Conservation (phyloP, 2,113 vertebrate species). For the Eubucco bourcierii region DNA sequence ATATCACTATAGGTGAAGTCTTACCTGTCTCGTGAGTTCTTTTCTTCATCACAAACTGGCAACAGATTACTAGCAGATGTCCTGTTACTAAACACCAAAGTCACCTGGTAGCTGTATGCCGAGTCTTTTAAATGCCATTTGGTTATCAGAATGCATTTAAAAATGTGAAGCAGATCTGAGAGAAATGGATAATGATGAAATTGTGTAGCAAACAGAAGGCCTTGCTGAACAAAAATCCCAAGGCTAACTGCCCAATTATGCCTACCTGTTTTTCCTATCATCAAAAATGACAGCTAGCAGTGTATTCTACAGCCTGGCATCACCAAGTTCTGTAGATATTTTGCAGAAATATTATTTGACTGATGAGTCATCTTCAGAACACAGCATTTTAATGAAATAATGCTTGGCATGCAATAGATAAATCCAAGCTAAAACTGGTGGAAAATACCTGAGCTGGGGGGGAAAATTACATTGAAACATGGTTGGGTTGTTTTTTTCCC, state of each 20-base stretch:
- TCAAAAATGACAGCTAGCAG: neutral
- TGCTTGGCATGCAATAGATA: neutral
- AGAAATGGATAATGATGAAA: neutral
- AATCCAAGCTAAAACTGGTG: neutral
- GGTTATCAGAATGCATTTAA: neutral
- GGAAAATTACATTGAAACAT: neutral
- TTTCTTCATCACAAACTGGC: slow-evolving; percentile 20
- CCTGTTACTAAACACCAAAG: slow-evolving; percentile 11
- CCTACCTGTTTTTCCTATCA: neutral
- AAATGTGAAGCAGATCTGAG: neutral
- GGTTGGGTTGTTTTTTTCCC: neutral
- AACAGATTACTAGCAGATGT: neutral
- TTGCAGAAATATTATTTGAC: neutral
- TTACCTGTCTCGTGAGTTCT: neutral
- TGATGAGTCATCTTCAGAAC: slow-evolving; percentile 19
- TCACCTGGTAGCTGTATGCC: neutral
- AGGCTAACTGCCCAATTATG: neutral
- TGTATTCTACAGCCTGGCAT: neutral
- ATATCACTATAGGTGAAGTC: neutral
- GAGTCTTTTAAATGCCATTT: slow-evolving; percentile 57
- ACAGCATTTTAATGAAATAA: slow-evolving; percentile 20
- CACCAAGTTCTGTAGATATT: neutral
- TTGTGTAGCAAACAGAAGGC: neutral
- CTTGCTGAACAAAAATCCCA: neutral
- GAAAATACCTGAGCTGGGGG: neutral